Percentiles rank a stretch among this genome's conserved stretches.
Evolutionary conservation across 2,888 invertebrate species (phyloP).

Genomic region (Melinaea menophilus): DNA sequence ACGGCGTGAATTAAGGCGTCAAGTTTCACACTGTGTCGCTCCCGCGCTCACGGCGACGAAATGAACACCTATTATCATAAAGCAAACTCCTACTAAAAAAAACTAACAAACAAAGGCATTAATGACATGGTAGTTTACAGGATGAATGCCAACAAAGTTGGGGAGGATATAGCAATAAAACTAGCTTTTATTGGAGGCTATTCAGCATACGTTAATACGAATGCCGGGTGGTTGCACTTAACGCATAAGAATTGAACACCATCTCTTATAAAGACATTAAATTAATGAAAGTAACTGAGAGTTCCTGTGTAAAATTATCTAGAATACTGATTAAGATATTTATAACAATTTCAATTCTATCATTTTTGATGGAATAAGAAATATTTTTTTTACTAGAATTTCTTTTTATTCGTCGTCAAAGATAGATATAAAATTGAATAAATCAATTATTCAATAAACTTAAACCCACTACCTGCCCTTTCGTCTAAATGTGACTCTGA

Average conservation of each 20-base stretch:
- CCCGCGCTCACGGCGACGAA: conserved; percentile 60
- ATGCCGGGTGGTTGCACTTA: conserved; percentile 29
- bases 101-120: conserved; percentile 57
- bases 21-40: conserved; percentile 74
- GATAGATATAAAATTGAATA: too few relatives aligned
- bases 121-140: conserved; percentile 57
- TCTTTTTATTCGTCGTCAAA: too few relatives aligned
- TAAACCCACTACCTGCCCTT: too few relatives aligned
- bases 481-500: too few relatives aligned
- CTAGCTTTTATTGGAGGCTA: conserved; percentile 62
- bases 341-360: too few relatives aligned
- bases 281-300: too few relatives aligned
- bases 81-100: conserved; percentile 73
- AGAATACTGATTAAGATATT: too few relatives aligned
- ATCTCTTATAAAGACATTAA: not conserved
- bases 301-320: too few relatives aligned
- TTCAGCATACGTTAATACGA: conserved; percentile 44
- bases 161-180: conserved; percentile 72
- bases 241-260: not conserved
- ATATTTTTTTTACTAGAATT: too few relatives aligned
- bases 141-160: conserved; percentile 69
- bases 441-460: too few relatives aligned
- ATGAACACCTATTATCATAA: conserved; percentile 77
- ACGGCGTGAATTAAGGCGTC: conserved; percentile 71
- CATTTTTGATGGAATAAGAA: too few relatives aligned